Percentiles rank a stretch among this genome's conserved stretches.
Evolutionary conservation across 1,140 invertebrate species (phyloP).

Genomic region (Drosophila tristis): DNA sequence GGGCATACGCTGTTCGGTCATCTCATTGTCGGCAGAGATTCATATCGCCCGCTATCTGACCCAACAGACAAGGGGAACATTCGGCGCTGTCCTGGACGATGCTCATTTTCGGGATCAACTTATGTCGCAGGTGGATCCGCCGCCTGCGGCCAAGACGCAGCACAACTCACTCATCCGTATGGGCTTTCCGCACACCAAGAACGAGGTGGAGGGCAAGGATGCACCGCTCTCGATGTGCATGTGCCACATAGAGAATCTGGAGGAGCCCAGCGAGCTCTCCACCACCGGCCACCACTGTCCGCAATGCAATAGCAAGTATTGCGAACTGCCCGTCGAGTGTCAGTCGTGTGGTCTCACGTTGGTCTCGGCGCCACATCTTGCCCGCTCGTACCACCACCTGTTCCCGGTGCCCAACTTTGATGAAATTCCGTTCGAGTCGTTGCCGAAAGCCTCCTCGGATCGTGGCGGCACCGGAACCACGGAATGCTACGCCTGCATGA

Average conservation of each 20-base stretch:
- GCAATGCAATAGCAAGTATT: slow-evolving; percentile 98
- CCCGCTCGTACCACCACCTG: slow-evolving; percentile 98
- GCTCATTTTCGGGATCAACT: slow-evolving; percentile 93
- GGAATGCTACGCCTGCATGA: slow-evolving; percentile 90
- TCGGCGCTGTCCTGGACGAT: slow-evolving; percentile 91
- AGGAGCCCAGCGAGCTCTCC: slow-evolving; percentile 87
- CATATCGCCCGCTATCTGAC: slow-evolving; percentile 94
- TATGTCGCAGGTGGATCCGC: slow-evolving; percentile 93
- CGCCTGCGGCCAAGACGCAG: slow-evolving; percentile 91
- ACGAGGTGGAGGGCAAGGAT: slow-evolving; percentile 86
- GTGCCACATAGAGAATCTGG: slow-evolving; percentile 93
- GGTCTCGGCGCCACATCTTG: slow-evolving; percentile 98
- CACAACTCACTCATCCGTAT: slow-evolving; percentile 95
- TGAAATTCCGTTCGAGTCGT: slow-evolving; percentile 87
- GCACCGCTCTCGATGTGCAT: slow-evolving; percentile 92
- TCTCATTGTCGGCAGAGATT: slow-evolving; percentile 97
- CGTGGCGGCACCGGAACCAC: slow-evolving; percentile 13
- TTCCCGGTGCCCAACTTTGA: slow-evolving; percentile 95
- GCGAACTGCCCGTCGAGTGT: slow-evolving; percentile 98
- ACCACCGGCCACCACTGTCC: slow-evolving; percentile 96
- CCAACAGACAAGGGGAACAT: slow-evolving; percentile 88
- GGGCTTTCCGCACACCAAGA: slow-evolving; percentile 92
- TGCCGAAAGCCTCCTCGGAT: slow-evolving; percentile 82
- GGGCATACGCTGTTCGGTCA: slow-evolving; percentile 95
- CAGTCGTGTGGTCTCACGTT: slow-evolving; percentile 96